Evolutionary conservation across 2,113 vertebrate genomes (phyloP).

Genomic region (Xiphophorus maculatus): DNA sequence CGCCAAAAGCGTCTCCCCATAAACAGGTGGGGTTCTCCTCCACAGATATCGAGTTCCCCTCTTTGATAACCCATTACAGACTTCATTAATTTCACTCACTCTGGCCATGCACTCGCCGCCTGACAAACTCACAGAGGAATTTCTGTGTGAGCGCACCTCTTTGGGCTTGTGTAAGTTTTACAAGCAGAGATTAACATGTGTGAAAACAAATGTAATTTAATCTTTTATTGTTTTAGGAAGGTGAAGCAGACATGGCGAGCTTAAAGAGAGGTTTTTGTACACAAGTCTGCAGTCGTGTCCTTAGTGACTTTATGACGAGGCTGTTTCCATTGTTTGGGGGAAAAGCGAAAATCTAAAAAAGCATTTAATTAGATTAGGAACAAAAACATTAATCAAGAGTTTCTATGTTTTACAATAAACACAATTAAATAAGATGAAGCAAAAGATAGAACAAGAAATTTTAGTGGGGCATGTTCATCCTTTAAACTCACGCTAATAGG

Average conservation of each 20-base stretch:
- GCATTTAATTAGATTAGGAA: not conserved
- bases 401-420: not conserved
- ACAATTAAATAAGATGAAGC: not conserved
- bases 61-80: conserved; percentile 81
- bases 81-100: conserved; percentile 74
- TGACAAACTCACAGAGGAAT: conserved; percentile 70
- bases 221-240: conserved; percentile 67
- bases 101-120: conserved; percentile 60
- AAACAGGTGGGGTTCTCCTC: conserved; percentile 73
- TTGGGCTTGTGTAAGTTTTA: conserved; percentile 70
- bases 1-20: conserved; percentile 53
- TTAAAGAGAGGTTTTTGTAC: conserved; percentile 38
- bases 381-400: not conserved
- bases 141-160: conserved; percentile 67
- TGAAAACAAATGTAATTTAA: conserved; percentile 77
- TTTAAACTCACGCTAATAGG: conserved; percentile 22
- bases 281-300: not conserved
- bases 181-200: conserved; percentile 75
- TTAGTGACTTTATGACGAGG: conserved; percentile 3
- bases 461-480: conserved; percentile 5
- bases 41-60: conserved; percentile 75
- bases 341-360: not conserved
- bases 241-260: conserved; percentile 31
- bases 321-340: not conserved
- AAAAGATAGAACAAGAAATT: not conserved